Evolutionary conservation across 2,888 invertebrate genomes (phyloP).

Genomic region (Griposia aprilina): DNA sequence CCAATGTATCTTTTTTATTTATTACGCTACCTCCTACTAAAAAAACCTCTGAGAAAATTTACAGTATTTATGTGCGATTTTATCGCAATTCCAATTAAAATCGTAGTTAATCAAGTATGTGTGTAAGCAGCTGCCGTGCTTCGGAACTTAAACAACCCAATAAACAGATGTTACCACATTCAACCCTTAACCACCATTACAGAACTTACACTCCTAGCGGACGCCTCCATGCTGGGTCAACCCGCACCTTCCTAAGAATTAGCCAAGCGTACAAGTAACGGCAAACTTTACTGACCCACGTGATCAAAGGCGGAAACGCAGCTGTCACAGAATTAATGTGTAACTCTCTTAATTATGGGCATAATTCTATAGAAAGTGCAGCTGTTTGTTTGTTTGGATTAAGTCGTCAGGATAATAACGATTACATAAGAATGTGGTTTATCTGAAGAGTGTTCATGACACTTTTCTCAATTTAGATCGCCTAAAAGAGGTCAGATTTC

Average conservation of each 20-base stretch:
- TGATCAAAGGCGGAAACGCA: constrained; percentile 58
- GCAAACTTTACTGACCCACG: constrained; percentile 64
- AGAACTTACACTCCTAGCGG: too few species aligned
- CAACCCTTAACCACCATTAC: constrained; percentile 37
- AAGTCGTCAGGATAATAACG: background rate
- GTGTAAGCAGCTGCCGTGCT: background rate
- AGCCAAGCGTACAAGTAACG: constrained; percentile 73
- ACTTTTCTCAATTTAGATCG: background rate
- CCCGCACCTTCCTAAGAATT: constrained; percentile 69
- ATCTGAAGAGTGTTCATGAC: background rate
- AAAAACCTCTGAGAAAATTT: background rate
- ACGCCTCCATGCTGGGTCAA: constrained; percentile 19
- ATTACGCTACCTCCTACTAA: too few species aligned
- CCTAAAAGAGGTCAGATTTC: background rate
- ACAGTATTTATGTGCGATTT: background rate
- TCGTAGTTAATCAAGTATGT: background rate
- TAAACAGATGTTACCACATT: constrained; percentile 20
- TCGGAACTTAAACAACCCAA: background rate
- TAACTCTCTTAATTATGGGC: constrained; percentile 46
- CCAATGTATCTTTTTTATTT: background rate
- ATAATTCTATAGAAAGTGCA: constrained; percentile 34
- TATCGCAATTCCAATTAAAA: background rate
- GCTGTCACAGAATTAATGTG: constrained; percentile 53
- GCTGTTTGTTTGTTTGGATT: constrained; percentile 31
- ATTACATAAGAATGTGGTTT: background rate